Evolutionary conservation across 2,113 vertebrate species (phyloP), one percentile per base, ranked within the genome.

Genomic region (Quiscalus mexicanus): DNA sequence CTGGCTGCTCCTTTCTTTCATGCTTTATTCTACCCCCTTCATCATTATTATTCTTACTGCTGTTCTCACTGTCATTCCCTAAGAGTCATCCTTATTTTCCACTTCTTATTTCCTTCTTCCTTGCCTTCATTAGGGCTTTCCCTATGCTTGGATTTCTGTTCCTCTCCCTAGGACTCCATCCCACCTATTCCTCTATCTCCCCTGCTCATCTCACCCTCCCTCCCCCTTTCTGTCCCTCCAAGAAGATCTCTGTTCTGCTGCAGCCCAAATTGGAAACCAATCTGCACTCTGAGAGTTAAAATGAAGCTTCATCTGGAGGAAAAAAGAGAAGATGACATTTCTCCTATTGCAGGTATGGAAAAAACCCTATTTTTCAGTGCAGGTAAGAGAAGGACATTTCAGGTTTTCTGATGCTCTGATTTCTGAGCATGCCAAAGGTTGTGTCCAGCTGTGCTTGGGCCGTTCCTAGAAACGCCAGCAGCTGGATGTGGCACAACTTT

Each of bases 191-290:
- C 39, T 49, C 4, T 53, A 68, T 75, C 37, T 60, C 23, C 8
- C 9, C 21, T 53, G 9, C 39, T 65, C 0, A 0, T 8, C 2
- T 39, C 22, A 84, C 15, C 39, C 31, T 84, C 24, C 24, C 20
- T 60, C 11, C 2, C 12, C 3, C 5, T 45, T 56, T 53, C 44
- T 25, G 30, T 19, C 45, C 21, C 45, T 68, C 47, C 41, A 17
- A 56, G 28, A 45, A 55, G 20, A 83, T 10, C 1, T 27, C 45
- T 39, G 12, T 33, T 52, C 45, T 69, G 28, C 59, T 77, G n/a
- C 75, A 80, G 50, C 18, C 37, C 42, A 53, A 42, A 23, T 6
- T 50, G 84, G 42, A 91, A 88, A 67, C 11, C 23, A 84, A 2
- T 24, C 64, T 33, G 31, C 13, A 53, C 7, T 56, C 47, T 7